Evolutionary conservation across 2,113 vertebrate species (phyloP), one percentile per base, ranked within the genome.

Genomic region (Embiotoca jacksoni): DNA sequence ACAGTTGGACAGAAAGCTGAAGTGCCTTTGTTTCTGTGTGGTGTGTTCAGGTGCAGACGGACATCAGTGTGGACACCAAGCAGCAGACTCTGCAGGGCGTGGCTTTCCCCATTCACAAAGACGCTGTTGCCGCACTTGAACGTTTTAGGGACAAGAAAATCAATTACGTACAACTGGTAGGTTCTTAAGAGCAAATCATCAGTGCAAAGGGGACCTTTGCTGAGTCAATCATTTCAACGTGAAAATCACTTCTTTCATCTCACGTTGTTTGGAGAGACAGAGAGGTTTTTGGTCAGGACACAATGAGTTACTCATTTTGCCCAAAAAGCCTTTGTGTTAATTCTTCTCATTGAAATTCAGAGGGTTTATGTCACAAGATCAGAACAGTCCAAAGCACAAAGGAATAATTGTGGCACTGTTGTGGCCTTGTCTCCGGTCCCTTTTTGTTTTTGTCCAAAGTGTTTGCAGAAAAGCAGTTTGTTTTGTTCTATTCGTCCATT

Each of bases 91-190:
- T 99, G 79, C 96, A 98, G 93, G 97, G 98, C 77, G 95, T 99
- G 81, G 96, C 96, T 23, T 98, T 99, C 85, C 98, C 98, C 13
- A 87, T 99, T 81, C 95, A 97, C 85, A 87, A 86, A 86, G 97
- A 97, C 11, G 97, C 96, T 33, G 73, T 97, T 15, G 95, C 95
- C 36, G 98, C 97, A 72, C 94, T 99, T 77, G 94, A 96, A 89
- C 95, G 95, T 67, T 89, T 98, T 89, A 96, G 92, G 88, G 94
- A 94, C 69, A 96, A 94, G 87, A 95, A 93, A 85, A 81, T 98
- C 70, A 98, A 98, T 92, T 99, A 99, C 37, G 96, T 99, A 41
- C 98, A 99, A 35, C 95, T 99, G 94, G 98, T 96, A 94, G 96
- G 96, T 94, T 91, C 23, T 36, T 5, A 32, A 15, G 11, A 71